Evolutionary conservation across 92 coral and sea anemone species (phyloP).

Genomic region (Diadumene lineata): DNA sequence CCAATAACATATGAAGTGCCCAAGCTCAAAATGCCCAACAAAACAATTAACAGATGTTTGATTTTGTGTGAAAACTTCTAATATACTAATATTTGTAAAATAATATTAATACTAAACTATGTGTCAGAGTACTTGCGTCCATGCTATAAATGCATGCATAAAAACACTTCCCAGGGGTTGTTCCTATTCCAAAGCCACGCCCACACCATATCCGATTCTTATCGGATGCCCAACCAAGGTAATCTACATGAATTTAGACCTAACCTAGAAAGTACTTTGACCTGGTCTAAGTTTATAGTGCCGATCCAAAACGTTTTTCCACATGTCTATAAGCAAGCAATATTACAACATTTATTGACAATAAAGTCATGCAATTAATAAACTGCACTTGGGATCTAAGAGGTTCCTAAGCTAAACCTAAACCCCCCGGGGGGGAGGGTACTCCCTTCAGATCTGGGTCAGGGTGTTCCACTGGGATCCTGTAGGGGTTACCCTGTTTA

Average conservation of each 20-base stretch:
- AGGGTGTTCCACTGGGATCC: background rate
- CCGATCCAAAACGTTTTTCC: background rate
- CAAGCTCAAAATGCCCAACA: too few relatives aligned
- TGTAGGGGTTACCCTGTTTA: too few relatives aligned
- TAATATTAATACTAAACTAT: background rate
- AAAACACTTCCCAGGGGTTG: too few relatives aligned
- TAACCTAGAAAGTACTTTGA: background rate
- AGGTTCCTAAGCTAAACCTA: background rate
- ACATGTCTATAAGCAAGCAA: background rate
- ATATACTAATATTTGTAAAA: too few relatives aligned
- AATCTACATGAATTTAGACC: background rate
- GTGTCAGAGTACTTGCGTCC: background rate
- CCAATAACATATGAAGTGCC: background rate
- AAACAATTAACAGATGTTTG: too few relatives aligned
- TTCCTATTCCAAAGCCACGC: too few relatives aligned
- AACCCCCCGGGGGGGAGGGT: background rate
- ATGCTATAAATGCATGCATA: background rate
- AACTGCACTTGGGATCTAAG: background rate
- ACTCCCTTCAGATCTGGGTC: background rate
- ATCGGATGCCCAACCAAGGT: background rate
- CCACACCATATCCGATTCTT: background rate
- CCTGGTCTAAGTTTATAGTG: background rate
- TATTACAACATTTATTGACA: background rate
- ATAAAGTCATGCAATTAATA: background rate
- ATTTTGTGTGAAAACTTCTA: too few relatives aligned